Percentiles rank a stretch among this genome's conserved stretches.
phyloP scores from a whole-genome alignment of 2,113 vertebrate genomes.

The Australoheros scitulus region DNA sequence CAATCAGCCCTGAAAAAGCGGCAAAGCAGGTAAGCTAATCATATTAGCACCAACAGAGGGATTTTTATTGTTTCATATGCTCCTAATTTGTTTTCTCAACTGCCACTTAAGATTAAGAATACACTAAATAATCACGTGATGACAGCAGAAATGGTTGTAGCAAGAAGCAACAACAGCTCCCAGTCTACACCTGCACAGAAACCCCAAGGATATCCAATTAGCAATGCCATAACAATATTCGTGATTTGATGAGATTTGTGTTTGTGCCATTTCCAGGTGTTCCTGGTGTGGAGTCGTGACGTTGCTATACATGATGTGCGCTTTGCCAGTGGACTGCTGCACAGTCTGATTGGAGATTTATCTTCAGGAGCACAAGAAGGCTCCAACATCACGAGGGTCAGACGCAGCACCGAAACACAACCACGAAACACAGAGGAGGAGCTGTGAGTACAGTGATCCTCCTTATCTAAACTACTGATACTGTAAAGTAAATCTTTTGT shows the following conservation, averaged over 20 bases:
- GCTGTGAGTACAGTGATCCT: constrained; percentile 62
- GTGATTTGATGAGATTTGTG: constrained; percentile 41
- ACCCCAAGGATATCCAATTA: constrained; percentile 49
- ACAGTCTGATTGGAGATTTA: constrained; percentile 48
- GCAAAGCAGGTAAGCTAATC: constrained; percentile 69
- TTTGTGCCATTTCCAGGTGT: constrained; percentile 49
- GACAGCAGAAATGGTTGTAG: constrained; percentile 2
- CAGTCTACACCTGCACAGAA: constrained; percentile 20
- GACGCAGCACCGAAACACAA: constrained; percentile 41
- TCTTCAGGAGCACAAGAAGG: constrained; percentile 1
- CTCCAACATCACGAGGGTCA: constrained; percentile 9
- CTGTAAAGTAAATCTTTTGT: neutral
- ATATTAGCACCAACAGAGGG: neutral
- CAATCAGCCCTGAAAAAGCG: constrained; percentile 62
- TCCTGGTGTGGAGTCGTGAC: constrained; percentile 69
- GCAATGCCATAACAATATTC: neutral
- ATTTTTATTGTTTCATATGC: neutral
- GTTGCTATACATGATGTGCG: constrained; percentile 63
- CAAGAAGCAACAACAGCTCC: constrained; percentile 39
- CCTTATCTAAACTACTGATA: neutral
- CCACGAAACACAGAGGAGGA: constrained; percentile 68
- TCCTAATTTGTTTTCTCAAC: constrained; percentile 7
- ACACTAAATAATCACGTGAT: constrained; percentile 14
- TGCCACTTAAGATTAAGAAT: constrained; percentile 9
- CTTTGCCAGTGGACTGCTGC: constrained; percentile 61